A percentile compares a stretch with the other conserved stretches of the same genome.
phyloP scores from a whole-genome alignment of 1,140 invertebrate genomes.

The Habropoda laboriosa region DNA sequence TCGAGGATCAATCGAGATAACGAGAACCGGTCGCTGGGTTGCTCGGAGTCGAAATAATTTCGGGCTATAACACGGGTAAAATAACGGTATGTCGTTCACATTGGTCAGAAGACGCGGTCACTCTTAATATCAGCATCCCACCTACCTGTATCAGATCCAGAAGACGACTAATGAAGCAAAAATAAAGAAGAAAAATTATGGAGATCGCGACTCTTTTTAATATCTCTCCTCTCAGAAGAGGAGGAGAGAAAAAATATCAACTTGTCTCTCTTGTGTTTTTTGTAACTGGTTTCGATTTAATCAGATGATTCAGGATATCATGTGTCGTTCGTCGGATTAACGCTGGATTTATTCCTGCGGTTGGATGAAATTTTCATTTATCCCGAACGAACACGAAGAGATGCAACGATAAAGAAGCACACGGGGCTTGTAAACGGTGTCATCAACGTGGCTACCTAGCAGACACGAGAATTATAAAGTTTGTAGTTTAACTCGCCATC shows the following conservation, averaged over 20 bases:
- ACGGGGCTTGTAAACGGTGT: conserved; percentile 30
- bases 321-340: conserved; percentile 21
- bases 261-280: not conserved
- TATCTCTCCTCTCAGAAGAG: not conserved
- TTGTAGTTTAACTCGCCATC: not conserved
- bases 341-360: not conserved
- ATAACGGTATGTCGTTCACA: conserved; percentile 47
- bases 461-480: not conserved
- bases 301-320: conserved; percentile 31
- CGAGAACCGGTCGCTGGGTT: conserved; percentile 57
- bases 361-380: conserved; percentile 22
- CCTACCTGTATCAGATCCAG: not conserved
- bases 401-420: conserved; percentile 10
- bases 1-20: conserved; percentile 56
- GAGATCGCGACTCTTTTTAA: conserved; percentile 29
- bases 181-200: not conserved
- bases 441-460: conserved; percentile 17
- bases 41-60: conserved; percentile 52
- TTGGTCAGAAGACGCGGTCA: conserved; percentile 37
- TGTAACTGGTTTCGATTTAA: conserved; percentile 24
- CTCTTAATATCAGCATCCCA: conserved; percentile 42
- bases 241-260: not conserved
- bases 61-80: conserved; percentile 40
- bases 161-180: not conserved
- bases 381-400: not conserved